Percentiles rank a stretch among this genome's conserved stretches.
These are phyloP conservation scores for Eristalinus aeneus DNA, from an alignment of 2,888 invertebrate genomes.

Conservation along the genomic window DNA sequence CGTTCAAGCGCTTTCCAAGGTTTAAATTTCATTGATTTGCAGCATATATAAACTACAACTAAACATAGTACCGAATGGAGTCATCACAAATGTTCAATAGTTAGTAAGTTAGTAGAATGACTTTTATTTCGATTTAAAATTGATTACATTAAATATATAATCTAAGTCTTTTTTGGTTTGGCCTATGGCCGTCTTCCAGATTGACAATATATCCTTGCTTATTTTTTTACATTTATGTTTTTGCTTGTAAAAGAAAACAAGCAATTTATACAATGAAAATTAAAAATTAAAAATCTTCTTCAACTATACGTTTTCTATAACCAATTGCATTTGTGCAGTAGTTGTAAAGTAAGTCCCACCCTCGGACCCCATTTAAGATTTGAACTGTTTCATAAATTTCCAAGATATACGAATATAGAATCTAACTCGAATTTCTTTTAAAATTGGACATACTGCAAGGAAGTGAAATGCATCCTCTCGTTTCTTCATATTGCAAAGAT, in stretches of 20 bases:
- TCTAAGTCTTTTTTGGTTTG: neutral
- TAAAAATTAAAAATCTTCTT: neutral
- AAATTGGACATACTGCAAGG: too few species aligned
- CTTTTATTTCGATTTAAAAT: too few species aligned
- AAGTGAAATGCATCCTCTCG: too few species aligned
- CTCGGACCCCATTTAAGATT: neutral
- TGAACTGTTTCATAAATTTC: neutral
- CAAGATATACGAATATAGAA: neutral
- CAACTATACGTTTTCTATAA: neutral
- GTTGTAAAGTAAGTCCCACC: neutral
- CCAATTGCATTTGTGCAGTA: neutral
- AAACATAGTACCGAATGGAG: too few species aligned
- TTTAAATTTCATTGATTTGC: too few species aligned
- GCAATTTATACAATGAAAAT: too few species aligned
- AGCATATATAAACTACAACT: too few species aligned
- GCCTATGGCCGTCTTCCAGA: neutral
- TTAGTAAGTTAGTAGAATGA: too few species aligned
- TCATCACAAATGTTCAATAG: too few species aligned
- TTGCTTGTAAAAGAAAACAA: too few species aligned
- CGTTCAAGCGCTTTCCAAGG: too few species aligned
- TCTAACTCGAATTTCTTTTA: neutral
- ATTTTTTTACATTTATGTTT: too few species aligned
- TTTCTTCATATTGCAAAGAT: neutral
- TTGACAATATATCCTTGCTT: neutral
- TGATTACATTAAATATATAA: neutral